Conservation (phyloP, 2,888 invertebrate genomes). For the Leucania comma region DNA sequence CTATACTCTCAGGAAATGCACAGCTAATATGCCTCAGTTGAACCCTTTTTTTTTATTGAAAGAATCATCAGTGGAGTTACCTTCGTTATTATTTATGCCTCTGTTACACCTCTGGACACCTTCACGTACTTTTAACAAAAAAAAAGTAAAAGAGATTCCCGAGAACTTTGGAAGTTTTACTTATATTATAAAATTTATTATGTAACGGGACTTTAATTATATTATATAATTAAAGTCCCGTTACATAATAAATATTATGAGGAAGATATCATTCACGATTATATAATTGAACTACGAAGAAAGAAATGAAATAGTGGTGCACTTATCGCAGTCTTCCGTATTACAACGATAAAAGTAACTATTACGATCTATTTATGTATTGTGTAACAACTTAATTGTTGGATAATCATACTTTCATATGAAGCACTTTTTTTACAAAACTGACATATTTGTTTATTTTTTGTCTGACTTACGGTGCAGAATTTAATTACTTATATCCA, state of each 20-base stretch:
- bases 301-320: constrained; percentile 27
- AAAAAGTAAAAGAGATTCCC: not conserved
- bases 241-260: constrained; percentile 3
- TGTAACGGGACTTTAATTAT: not conserved
- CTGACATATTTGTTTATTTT: not conserved
- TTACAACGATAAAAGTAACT: constrained; percentile 14
- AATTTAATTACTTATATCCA: constrained; percentile 2
- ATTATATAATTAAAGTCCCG: not conserved
- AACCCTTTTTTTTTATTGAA: not conserved
- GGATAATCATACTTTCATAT: not conserved
- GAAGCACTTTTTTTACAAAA: not conserved
- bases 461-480: not conserved
- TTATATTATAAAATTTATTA: constrained; percentile 8
- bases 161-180: constrained; percentile 1
- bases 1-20: constrained; percentile 13
- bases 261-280: not conserved
- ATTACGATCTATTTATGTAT: not conserved
- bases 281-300: constrained; percentile 22
- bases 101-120: not conserved
- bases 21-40: constrained; percentile 6
- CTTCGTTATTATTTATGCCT: constrained; percentile 1
- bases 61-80: constrained; percentile 17
- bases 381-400: constrained; percentile 1
- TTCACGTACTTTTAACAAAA: not conserved
- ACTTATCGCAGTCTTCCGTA: constrained; percentile 39